phyloP scores from a whole-genome alignment of 2,113 vertebrate genomes.

The Corapipo altera region DNA sequence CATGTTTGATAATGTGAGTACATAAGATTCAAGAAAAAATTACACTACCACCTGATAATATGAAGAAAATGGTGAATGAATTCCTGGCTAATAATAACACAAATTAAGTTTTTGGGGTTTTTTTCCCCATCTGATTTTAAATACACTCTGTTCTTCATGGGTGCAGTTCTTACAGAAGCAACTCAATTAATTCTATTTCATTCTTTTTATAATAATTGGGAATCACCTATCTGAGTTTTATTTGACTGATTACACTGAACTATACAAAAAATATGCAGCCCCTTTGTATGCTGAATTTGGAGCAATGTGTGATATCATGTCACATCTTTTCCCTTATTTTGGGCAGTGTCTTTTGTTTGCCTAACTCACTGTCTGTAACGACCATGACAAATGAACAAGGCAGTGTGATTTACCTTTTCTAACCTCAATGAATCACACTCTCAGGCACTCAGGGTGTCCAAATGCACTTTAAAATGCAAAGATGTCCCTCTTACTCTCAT shows the following conservation, averaged over 20 bases:
- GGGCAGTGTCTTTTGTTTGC: neutral
- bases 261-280: accelerated
- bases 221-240: neutral
- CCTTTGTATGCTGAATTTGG: neutral
- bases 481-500: neutral
- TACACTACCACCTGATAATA: neutral
- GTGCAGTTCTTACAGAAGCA: neutral
- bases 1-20: neutral
- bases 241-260: neutral
- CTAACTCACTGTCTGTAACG: neutral
- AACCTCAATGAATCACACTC: neutral
- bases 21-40: neutral
- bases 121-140: neutral
- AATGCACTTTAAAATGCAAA: neutral
- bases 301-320: neutral
- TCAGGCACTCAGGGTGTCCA: neutral
- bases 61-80: neutral
- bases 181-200: neutral
- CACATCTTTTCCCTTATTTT: neutral
- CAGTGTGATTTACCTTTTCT: neutral
- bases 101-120: neutral
- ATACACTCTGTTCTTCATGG: neutral
- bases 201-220: neutral
- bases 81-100: neutral
- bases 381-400: neutral